Percentiles rank a stretch among this genome's conserved stretches.
These are phyloP conservation scores for Oscheius onirici DNA, from an alignment of 2,888 invertebrate genomes.

Conservation along the genomic window DNA sequence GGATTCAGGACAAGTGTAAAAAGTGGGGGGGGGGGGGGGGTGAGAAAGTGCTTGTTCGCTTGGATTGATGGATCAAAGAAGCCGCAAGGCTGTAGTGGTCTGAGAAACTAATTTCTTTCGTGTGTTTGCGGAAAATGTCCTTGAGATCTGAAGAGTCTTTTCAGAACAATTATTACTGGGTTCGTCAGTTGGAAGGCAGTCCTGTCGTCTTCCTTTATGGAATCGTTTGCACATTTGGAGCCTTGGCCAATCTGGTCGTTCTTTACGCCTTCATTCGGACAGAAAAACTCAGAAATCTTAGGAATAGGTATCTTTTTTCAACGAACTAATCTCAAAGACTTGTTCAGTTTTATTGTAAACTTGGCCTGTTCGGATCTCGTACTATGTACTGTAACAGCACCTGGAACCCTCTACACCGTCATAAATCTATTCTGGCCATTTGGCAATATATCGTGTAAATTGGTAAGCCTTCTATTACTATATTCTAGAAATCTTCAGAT, in stretches of 20 bases:
- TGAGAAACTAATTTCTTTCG: no score
- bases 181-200: slow-evolving; percentile 57
- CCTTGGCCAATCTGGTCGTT: slow-evolving; percentile 66
- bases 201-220: slow-evolving; percentile 62
- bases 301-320: slow-evolving; percentile 55
- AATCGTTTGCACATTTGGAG: slow-evolving; percentile 67
- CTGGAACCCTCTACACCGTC: slow-evolving; percentile 66
- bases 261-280: slow-evolving; percentile 60
- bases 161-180: slow-evolving; percentile 67
- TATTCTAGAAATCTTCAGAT: slow-evolving; percentile 46
- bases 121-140: no score
- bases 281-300: slow-evolving; percentile 63
- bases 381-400: slow-evolving; percentile 67
- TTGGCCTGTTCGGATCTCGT: slow-evolving; percentile 68
- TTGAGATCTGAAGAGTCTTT: slow-evolving; percentile 24
- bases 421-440: slow-evolving; percentile 70
- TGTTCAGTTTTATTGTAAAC: slow-evolving; percentile 68
- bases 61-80: no score
- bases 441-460: slow-evolving; percentile 64
- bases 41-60: no score
- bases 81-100: no score
- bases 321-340: not conserved
- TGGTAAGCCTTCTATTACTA: slow-evolving; percentile 45
- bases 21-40: no score
- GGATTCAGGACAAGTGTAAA: no score